A percentile compares a stretch with the other conserved stretches of the same genome.
These are phyloP conservation scores for Pyrgilauda ruficollis DNA, from an alignment of 2,113 vertebrate species.

Conservation along the genomic window DNA sequence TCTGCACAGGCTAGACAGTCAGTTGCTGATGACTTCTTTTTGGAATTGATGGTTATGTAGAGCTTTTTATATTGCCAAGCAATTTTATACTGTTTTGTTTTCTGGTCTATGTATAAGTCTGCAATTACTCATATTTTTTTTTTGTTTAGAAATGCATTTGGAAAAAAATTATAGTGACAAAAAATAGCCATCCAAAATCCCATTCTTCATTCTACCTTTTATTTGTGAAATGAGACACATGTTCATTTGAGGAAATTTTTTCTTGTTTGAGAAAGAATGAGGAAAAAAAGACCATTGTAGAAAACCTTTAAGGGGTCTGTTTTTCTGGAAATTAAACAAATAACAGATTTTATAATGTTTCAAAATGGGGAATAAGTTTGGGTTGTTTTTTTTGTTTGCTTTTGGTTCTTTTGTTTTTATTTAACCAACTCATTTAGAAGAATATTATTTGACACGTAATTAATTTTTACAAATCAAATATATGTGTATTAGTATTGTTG, in stretches of 20 bases:
- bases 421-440: neutral
- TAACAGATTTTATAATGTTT: neutral
- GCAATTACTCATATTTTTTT: neutral
- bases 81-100: neutral
- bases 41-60: neutral
- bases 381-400: neutral
- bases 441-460: neutral
- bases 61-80: neutral
- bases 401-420: neutral
- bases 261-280: neutral
- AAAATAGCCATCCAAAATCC: neutral
- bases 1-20: neutral
- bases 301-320: neutral
- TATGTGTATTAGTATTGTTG: neutral
- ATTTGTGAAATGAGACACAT: neutral
- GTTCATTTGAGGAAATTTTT: neutral
- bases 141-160: neutral
- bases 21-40: neutral
- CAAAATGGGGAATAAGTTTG: neutral
- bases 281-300: neutral
- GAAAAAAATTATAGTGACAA: neutral
- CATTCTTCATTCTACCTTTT: neutral
- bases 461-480: neutral
- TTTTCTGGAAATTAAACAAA: neutral
- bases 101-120: neutral